Evolutionary conservation across 2,113 vertebrate species (phyloP).

Genomic region (Elephantulus edwardii): DNA sequence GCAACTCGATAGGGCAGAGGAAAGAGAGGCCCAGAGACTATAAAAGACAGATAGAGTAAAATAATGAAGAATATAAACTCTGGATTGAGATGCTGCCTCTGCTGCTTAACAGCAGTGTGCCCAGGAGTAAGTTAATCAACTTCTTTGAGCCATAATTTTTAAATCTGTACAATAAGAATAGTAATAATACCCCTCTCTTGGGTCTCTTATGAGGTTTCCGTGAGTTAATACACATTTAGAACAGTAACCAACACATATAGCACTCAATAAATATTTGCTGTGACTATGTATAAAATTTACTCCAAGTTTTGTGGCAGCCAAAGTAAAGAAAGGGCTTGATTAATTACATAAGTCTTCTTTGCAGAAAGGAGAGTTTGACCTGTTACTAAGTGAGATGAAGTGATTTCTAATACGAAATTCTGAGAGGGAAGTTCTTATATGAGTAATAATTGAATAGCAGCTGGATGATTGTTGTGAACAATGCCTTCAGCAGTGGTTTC

Average conservation of each 20-base stretch:
- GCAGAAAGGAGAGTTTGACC: not conserved
- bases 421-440: not conserved
- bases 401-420: conserved; percentile 29
- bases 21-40: not conserved
- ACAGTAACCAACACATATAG: not conserved
- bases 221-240: not conserved
- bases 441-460: conserved; percentile 6
- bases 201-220: not conserved
- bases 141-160: not conserved
- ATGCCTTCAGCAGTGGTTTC: not conserved
- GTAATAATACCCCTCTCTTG: not conserved
- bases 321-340: conserved; percentile 39
- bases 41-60: not conserved
- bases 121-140: not conserved
- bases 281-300: not conserved
- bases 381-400: not conserved
- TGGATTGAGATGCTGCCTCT: not conserved
- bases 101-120: not conserved
- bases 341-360: not conserved
- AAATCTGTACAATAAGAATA: not conserved
- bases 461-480: conserved; percentile 11
- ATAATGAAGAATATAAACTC: not conserved
- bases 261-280: not conserved
- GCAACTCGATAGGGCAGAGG: not conserved
- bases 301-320: conserved; percentile 18